Base-by-base conservation (phyloP, 2,113 vertebrate species). In the Galeopterus variegatus region DNA sequence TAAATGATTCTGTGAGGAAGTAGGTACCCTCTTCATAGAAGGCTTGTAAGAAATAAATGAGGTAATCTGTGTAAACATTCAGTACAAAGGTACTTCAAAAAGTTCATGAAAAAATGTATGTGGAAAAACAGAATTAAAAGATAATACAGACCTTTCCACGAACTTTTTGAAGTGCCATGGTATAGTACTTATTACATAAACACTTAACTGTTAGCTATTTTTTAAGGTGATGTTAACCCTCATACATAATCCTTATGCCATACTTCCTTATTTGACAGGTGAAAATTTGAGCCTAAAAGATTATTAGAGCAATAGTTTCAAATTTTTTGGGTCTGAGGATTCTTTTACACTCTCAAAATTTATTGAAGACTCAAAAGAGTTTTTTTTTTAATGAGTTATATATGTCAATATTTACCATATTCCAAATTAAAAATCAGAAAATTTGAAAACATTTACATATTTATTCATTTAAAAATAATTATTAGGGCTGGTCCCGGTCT, bases 371-470 rank as follows among this genome's bases (percentile, higher is more conserved):
- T 60, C 36, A 62, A 41, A 76, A 81, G n/a, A 41, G 17, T n/a
- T 82, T 75, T 84, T 26, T 87, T 65, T 93, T 21, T 76, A 26
- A 69, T 41, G 45, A 73, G 50, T 64, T 88, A 10, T 48, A 33
- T 58, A 14, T 90, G 13, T 95, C 31, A 83, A 3, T 56, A 45
- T 83, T 91, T 91, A n/a, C 21, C 58, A 45, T 75, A 26, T 87
- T 90, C 26, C 24, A 92, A 95, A 75, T 84, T 91, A 88, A 69
- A 81, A 79, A 36, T 70, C 24, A 87, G 52, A 65, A 94, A 77
- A 67, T 50, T 48, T 33, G 26, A 62, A 75, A 75, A 41, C 3
- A 70, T 90, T 89, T 85, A 73, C 17, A 56, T 31, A 70, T 50
- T 79, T 28, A 90, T 23, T 87, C 8, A 67, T 13, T 80, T 69